Conservation (phyloP, 23 tunicate genomes). For the Halocynthia aurantium region DNA sequence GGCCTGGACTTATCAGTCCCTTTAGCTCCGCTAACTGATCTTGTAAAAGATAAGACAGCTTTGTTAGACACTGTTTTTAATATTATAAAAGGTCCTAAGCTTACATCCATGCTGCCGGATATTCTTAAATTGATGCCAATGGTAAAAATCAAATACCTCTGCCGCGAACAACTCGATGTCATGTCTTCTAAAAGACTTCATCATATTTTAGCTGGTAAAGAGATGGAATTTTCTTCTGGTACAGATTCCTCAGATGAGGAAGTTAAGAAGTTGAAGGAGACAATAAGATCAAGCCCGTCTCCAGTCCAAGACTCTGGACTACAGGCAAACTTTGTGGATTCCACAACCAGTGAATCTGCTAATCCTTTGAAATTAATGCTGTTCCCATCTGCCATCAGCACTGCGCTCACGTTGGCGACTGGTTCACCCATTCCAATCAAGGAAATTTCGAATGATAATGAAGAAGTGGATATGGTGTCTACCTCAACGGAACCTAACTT, state of each 20-base stretch:
- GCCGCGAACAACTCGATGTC: conserved; percentile 57
- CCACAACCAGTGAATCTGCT: conserved; percentile 48
- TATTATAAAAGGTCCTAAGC: conserved; percentile 62
- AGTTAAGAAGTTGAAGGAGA: not conserved
- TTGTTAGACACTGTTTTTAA: conserved; percentile 38
- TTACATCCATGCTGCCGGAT: conserved; percentile 68
- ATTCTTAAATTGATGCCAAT: conserved; percentile 48
- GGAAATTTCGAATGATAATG: not conserved
- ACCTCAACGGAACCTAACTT: conserved; percentile 8
- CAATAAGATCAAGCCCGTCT: not conserved
- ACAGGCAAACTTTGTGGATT: conserved; percentile 78
- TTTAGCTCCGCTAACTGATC: conserved; percentile 27
- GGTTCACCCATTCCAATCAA: not conserved
- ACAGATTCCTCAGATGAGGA: conserved; percentile 78
- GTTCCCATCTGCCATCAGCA: conserved; percentile 23
- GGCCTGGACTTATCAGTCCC: conserved; percentile 49
- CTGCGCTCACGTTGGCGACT: not conserved
- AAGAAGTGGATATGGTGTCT: not conserved
- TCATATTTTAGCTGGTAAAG: conserved; percentile 48
- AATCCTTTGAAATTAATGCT: conserved; percentile 4
- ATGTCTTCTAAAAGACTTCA: conserved; percentile 76
- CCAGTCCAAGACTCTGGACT: conserved; percentile 5
- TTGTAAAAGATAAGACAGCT: conserved; percentile 59
- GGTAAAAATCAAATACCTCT: conserved; percentile 47
- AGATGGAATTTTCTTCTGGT: conserved; percentile 78